These are phyloP conservation scores for Hymenochirus boettgeri DNA, from an alignment of 2,113 vertebrate species.

Conservation along the genomic window DNA sequence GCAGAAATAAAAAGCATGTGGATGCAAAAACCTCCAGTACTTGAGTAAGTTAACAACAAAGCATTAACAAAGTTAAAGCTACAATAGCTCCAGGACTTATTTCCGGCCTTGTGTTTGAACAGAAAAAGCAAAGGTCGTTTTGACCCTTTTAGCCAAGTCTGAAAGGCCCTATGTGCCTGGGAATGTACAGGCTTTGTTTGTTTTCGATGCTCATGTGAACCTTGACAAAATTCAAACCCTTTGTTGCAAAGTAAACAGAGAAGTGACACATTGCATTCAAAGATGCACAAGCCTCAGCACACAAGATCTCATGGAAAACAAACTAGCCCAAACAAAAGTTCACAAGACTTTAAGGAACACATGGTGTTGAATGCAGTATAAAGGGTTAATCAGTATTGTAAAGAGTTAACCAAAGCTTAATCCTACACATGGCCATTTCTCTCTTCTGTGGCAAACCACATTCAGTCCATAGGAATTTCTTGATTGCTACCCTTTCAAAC, in stretches of 20 bases:
- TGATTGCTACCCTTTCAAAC: no score
- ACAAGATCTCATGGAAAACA: neutral
- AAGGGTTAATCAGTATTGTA: no score
- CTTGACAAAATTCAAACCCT: conserved; percentile 21
- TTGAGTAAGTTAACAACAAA: neutral
- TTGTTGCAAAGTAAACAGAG: conserved; percentile 37
- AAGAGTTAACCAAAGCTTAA: no score
- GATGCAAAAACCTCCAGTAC: neutral
- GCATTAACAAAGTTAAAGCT: conserved; percentile 14
- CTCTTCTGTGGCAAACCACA: no score
- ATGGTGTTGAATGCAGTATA: no score
- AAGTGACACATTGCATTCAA: conserved; percentile 4
- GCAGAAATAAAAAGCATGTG: conserved; percentile 15
- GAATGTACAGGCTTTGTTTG: neutral
- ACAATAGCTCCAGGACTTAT: conserved; percentile 14
- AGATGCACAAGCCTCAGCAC: neutral
- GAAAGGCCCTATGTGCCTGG: neutral
- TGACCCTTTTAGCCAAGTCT: conserved; percentile 30
- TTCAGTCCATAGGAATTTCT: no score
- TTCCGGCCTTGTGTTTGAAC: conserved; percentile 17
- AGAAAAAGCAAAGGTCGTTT: conserved; percentile 25
- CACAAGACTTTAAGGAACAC: neutral
- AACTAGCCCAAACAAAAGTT: neutral
- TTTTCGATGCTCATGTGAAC: conserved; percentile 16
- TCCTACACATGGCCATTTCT: no score